Conservation (phyloP, 2,797 vertebrate genomes). For the Pseudomugil tenellus region DNA sequence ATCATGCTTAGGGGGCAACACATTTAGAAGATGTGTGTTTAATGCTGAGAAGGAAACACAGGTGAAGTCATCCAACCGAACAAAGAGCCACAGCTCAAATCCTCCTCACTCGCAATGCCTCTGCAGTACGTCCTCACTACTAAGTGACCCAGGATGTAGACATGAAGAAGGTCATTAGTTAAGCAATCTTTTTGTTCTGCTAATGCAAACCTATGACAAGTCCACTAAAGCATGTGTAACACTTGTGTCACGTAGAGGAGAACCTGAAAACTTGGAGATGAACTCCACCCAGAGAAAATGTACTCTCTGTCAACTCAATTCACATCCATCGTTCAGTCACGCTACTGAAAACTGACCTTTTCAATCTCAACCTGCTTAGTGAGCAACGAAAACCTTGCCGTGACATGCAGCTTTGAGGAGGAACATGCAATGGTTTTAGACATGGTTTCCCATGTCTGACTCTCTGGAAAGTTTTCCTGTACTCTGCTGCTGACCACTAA, state of each 20-base stretch:
- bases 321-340: conserved; percentile 44
- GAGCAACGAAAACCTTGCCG: conserved; percentile 32
- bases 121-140: conserved; percentile 13
- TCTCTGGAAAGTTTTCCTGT: conserved; percentile 59
- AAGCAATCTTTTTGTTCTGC: conserved; percentile 47
- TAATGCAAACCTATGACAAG: conserved; percentile 36
- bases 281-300: conserved; percentile 30
- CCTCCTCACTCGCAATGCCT: background rate
- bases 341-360: conserved; percentile 55
- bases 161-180: conserved; percentile 19
- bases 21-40: background rate
- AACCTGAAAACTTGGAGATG: conserved; percentile 23
- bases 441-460: conserved; percentile 31
- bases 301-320: conserved; percentile 38
- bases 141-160: conserved; percentile 23
- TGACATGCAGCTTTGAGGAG: conserved; percentile 25
- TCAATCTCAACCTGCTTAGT: conserved; percentile 28
- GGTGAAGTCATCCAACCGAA: conserved; percentile 5
- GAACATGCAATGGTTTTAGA: conserved; percentile 12
- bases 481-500: conserved; percentile 38
- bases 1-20: background rate
- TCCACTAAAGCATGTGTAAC: conserved; percentile 27
- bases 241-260: conserved; percentile 18
- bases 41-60: background rate
- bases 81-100: conserved; percentile 17